Evolutionary conservation across 2,797 vertebrate species (phyloP), one percentile per base, ranked within the genome.

Genomic region (Dicrostonyx torquatus): DNA sequence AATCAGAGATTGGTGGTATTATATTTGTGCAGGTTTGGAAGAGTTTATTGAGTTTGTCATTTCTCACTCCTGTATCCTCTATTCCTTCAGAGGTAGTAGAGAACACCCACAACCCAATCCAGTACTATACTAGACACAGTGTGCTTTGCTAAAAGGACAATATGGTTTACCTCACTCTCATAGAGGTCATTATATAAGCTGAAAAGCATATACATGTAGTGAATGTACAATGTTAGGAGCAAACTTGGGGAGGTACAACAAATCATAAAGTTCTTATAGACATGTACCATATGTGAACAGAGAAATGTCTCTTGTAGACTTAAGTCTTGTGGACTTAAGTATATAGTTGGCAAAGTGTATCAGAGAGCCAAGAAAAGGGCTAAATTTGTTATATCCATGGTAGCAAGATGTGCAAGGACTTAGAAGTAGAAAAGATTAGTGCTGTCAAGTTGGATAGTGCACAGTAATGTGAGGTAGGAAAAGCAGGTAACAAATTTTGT

Each of bases 21-120:
- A 1, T 87, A 72, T 88, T 93, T 92, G 82, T 66, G 80, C 26
- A 87, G 5, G 75, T 92, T 90, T 90, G 62, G 89, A 89, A 95
- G 86, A 34, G 20, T 68, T 26, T 62, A 75, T 60, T 93, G 68
- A 89, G 18, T 89, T 43, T 91, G 37, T 45, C 34, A 50, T 89
- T 94, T 86, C 5, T 53, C 10, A 78, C 11, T 90, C 8, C 6
- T 66, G 18, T 83, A 1, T 40, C 43, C 37, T 84, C 37, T 4
- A 37, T 85, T 82, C 7, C 70, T 93, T 94, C 48, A 83, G 50
- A 13, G 80, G n/a, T 31, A 68, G 53, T 64, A 79, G 53, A 75
- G 45, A 88, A 40, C 20, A 70, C 8, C 31, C 11, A 60, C 4
- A 62, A 1, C 78, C 22, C n/a, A 72, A 8, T 43, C 48, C 4